These are phyloP conservation scores for Cuculus canorus DNA, from an alignment of 2,797 vertebrate genomes.

Conservation along the genomic window DNA sequence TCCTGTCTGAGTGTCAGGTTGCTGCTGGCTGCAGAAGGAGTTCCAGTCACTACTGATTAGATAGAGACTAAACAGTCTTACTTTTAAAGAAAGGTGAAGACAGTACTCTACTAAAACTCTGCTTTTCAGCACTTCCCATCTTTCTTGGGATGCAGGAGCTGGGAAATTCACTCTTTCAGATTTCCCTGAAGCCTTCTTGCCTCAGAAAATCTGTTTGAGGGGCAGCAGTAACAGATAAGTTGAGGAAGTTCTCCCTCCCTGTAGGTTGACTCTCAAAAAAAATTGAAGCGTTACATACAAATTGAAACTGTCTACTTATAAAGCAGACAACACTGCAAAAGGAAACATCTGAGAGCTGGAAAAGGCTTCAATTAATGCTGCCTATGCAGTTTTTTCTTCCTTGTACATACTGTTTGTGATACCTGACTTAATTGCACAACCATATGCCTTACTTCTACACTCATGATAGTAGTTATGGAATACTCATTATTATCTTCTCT, in stretches of 20 bases:
- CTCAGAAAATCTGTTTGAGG: neutral
- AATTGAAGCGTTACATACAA: neutral
- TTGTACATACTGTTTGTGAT: neutral
- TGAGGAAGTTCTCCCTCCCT: neutral
- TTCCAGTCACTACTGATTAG: constrained; percentile 13
- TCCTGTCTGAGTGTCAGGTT: neutral
- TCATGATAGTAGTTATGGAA: neutral
- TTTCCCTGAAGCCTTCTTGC: neutral
- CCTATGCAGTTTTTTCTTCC: neutral
- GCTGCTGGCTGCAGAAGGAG: constrained; percentile 8
- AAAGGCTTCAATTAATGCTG: neutral
- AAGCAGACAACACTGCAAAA: neutral
- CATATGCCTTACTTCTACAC: neutral
- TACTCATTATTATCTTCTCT: neutral
- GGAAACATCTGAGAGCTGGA: neutral
- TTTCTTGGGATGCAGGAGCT: neutral
- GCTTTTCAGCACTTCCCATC: neutral
- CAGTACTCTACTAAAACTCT: neutral
- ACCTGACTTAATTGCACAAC: neutral
- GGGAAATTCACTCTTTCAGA: neutral
- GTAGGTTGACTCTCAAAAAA: neutral
- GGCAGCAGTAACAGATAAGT: neutral
- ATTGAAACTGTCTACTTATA: neutral
- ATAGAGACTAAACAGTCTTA: neutral
- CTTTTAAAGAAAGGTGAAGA: constrained; percentile 5